Evolutionary conservation across 2,797 vertebrate species (phyloP).

Genomic region (Taenioides sp.): DNA sequence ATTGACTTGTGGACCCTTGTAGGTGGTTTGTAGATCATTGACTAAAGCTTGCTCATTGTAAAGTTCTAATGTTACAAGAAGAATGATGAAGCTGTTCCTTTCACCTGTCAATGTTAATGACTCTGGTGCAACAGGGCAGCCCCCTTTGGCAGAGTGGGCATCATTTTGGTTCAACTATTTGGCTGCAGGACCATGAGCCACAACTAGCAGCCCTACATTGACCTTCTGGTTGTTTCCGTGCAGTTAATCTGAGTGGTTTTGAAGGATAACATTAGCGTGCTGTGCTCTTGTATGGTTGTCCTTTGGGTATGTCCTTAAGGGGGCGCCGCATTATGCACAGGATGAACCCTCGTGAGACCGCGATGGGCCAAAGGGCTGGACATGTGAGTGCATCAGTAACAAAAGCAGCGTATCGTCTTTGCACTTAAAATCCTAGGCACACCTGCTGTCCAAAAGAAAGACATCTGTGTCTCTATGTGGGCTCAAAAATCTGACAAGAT

Average conservation of each 20-base stretch:
- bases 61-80: constrained; percentile 2
- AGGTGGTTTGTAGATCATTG: constrained; percentile 2
- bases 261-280: constrained; percentile 2
- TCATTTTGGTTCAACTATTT: constrained; percentile 51
- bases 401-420: neutral
- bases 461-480: constrained; percentile 28
- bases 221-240: neutral
- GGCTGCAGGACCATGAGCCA: constrained; percentile 3
- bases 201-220: constrained; percentile 6
- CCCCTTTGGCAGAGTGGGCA: constrained; percentile 13
- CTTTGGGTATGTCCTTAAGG: constrained; percentile 6
- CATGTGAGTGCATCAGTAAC: neutral
- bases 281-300: constrained; percentile 6
- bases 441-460: constrained; percentile 20
- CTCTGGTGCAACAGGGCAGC: neutral
- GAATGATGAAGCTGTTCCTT: neutral
- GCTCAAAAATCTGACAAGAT: constrained; percentile 13
- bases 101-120: constrained; percentile 1
- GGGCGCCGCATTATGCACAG: constrained; percentile 3
- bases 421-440: constrained; percentile 8
- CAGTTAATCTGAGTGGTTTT: neutral
- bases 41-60: neutral
- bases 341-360: constrained; percentile 10
- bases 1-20: neutral
- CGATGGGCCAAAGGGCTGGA: constrained; percentile 8